Conservation (phyloP, 2,113 vertebrate species). For the Mola mola region DNA sequence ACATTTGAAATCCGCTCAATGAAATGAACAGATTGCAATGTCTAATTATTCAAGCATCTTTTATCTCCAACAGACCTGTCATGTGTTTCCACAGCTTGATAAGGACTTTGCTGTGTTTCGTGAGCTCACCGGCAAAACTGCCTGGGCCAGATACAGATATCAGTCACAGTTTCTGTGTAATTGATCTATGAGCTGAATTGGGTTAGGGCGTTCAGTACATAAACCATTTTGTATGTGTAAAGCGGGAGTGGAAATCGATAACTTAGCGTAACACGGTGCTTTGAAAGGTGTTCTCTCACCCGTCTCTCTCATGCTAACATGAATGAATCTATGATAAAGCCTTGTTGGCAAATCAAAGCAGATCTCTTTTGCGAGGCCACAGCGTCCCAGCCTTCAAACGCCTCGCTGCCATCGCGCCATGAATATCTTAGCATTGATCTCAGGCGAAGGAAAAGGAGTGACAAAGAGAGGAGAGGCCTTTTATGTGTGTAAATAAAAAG, state of each 20-base stretch:
- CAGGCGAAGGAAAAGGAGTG: slow-evolving; percentile 55
- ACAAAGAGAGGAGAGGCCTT: slow-evolving; percentile 59
- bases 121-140: no score
- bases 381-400: slow-evolving; percentile 74
- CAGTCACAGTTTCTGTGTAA: neutral
- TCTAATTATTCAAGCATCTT: no score
- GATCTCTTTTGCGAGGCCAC: slow-evolving; percentile 48
- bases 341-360: slow-evolving; percentile 70
- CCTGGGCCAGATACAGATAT: no score
- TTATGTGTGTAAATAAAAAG: slow-evolving; percentile 53
- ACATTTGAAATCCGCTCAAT: no score
- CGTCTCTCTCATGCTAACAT: slow-evolving; percentile 43
- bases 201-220: neutral
- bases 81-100: no score
- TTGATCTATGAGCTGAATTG: neutral
- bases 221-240: neutral
- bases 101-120: no score
- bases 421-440: slow-evolving; percentile 78
- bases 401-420: slow-evolving; percentile 51
- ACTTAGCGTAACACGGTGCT: neutral
- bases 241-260: neutral
- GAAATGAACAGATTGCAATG: no score
- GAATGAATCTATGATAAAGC: slow-evolving; percentile 44
- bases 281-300: slow-evolving; percentile 20
- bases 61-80: no score